Percentiles rank a stretch among this genome's conserved stretches.
phyloP scores from a whole-genome alignment of 2,797 vertebrate species.

The Cynopterus sphinx region DNA sequence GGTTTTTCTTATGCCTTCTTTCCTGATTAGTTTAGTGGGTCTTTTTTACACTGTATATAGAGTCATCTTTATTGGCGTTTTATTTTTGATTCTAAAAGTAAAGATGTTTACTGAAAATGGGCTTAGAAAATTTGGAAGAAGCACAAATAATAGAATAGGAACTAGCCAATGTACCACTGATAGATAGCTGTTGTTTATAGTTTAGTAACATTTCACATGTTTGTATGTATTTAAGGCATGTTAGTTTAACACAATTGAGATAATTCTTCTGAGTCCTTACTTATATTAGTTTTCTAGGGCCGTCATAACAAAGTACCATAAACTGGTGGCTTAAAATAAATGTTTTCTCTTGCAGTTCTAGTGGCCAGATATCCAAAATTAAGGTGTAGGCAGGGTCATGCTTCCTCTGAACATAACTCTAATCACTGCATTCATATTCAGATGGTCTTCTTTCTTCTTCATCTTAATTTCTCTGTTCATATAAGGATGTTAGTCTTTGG shows the following conservation, averaged over 20 bases:
- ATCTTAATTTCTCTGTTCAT: neutral
- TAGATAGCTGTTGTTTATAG: neutral
- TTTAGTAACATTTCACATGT: neutral
- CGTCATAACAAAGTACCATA: neutral
- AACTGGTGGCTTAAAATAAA: neutral
- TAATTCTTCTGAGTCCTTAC: slow-evolving; percentile 8
- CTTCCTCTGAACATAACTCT: neutral
- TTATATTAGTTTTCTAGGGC: neutral
- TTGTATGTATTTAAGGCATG: neutral
- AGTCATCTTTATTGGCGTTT: slow-evolving; percentile 49
- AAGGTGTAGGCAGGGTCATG: neutral
- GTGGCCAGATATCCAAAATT: neutral
- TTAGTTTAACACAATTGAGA: neutral
- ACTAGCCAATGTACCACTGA: neutral
- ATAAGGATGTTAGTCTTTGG: neutral
- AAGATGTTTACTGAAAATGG: slow-evolving; percentile 56
- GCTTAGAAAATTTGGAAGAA: slow-evolving; percentile 11
- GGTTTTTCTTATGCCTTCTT: slow-evolving; percentile 7
- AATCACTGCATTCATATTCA: neutral
- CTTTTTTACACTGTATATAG: neutral
- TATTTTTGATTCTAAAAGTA: slow-evolving; percentile 43
- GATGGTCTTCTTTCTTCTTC: neutral
- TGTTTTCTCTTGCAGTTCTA: neutral
- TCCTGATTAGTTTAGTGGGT: neutral
- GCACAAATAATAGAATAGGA: slow-evolving; percentile 5